phyloP scores from a whole-genome alignment of 2,888 invertebrate genomes.

The Uloborus plumipes region DNA sequence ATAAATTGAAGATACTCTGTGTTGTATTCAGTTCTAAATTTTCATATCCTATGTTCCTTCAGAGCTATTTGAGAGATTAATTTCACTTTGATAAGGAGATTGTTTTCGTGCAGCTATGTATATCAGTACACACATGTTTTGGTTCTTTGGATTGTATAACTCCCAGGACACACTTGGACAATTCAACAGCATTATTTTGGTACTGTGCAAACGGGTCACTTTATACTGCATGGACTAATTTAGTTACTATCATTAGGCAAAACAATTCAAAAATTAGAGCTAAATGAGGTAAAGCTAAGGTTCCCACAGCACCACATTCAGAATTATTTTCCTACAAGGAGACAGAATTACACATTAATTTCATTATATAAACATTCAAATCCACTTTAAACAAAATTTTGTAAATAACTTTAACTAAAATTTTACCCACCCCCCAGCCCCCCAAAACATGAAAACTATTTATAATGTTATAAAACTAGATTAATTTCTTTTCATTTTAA shows the following conservation, averaged over 20 bases:
- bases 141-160: conserved; percentile 9
- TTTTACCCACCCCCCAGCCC: too few relatives aligned
- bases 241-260: conserved; percentile 46
- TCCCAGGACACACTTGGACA: conserved; percentile 22
- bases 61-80: conserved; percentile 39
- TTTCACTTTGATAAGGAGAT: conserved; percentile 64
- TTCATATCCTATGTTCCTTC: conserved; percentile 17
- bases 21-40: conserved; percentile 1
- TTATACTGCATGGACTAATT: conserved; percentile 26
- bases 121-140: conserved; percentile 32
- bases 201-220: conserved; percentile 23
- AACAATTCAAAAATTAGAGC: conserved; percentile 53
- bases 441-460: too few relatives aligned
- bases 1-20: conserved; percentile 29
- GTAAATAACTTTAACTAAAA: too few relatives aligned
- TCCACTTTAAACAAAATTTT: too few relatives aligned
- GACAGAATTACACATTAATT: neutral
- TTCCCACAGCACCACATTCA: conserved; percentile 58
- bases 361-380: too few relatives aligned
- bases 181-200: conserved; percentile 10
- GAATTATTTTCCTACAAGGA: conserved; percentile 44
- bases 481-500: too few relatives aligned
- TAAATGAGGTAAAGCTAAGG: conserved; percentile 59
- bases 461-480: too few relatives aligned
- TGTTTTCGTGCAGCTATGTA: conserved; percentile 62